Evolutionary conservation across 2,888 invertebrate genomes (phyloP).

Genomic region (Desoria tigrina): DNA sequence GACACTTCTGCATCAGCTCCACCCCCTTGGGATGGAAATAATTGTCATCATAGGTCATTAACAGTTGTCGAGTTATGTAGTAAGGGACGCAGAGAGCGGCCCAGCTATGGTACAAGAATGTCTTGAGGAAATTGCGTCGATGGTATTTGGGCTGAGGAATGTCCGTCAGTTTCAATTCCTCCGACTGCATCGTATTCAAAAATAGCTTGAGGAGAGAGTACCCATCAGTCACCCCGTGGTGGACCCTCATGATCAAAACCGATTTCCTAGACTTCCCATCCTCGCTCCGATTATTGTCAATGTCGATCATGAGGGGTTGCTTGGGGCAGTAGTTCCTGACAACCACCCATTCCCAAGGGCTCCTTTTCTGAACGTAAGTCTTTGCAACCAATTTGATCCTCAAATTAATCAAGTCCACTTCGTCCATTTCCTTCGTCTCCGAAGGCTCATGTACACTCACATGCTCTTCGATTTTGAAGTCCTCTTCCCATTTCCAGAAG

Average conservation of each 20-base stretch:
- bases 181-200: constrained; percentile 38
- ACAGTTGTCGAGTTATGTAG: constrained; percentile 29
- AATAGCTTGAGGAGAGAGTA: constrained; percentile 40
- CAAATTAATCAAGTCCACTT: constrained; percentile 31
- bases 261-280: constrained; percentile 23
- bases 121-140: constrained; percentile 21
- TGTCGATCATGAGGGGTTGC: constrained; percentile 11
- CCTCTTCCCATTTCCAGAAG: constrained; percentile 45
- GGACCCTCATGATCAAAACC: constrained; percentile 36
- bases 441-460: constrained; percentile 32
- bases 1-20: constrained; percentile 24
- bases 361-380: constrained; percentile 27
- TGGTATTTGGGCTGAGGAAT: constrained; percentile 31
- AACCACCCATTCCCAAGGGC: constrained; percentile 42
- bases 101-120: constrained; percentile 19
- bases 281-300: constrained; percentile 2
- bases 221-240: constrained; percentile 43
- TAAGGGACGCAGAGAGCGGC: constrained; percentile 32
- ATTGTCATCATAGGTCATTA: constrained; percentile 36
- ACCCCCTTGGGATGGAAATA: constrained; percentile 32
- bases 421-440: constrained; percentile 22
- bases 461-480: constrained; percentile 42
- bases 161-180: constrained; percentile 31
- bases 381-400: constrained; percentile 32
- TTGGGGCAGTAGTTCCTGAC: constrained; percentile 37